phyloP scores from a whole-genome alignment of 2,797 vertebrate genomes.

The Hyperoplus lanceolatus region DNA sequence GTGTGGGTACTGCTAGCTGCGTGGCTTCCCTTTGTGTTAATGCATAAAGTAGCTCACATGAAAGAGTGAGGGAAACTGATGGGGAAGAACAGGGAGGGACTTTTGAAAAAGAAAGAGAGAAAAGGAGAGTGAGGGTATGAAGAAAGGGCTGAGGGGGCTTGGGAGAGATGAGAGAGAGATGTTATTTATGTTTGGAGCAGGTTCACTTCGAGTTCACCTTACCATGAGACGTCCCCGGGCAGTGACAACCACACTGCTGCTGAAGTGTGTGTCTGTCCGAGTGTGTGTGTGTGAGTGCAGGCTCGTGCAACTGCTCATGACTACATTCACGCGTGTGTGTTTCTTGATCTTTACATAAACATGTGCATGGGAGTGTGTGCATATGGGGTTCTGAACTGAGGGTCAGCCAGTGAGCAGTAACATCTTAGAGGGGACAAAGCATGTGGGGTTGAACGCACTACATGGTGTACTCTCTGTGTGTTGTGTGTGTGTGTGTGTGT shows the following conservation, averaged over 20 bases:
- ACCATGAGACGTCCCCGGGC: conserved; percentile 86
- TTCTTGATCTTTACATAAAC: conserved; percentile 60
- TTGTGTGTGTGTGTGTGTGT: conserved; percentile 30
- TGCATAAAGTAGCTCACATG: conserved; percentile 47
- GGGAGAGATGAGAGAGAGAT: conserved; percentile 76
- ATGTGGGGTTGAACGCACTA: conserved; percentile 45
- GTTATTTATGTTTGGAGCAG: conserved; percentile 86
- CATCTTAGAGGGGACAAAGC: conserved; percentile 65
- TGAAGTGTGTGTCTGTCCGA: conserved; percentile 56
- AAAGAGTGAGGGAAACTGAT: conserved; percentile 54
- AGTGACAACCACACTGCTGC: conserved; percentile 73
- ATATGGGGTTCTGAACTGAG: conserved; percentile 60
- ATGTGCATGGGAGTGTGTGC: conserved; percentile 43
- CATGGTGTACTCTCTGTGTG: conserved; percentile 35
- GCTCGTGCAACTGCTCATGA: conserved; percentile 32
- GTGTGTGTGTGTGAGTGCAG: conserved; percentile 33
- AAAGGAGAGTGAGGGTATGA: conserved; percentile 46
- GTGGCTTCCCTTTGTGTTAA: conserved; percentile 47
- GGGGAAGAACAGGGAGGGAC: conserved; percentile 45
- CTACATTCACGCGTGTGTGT: conserved; percentile 34
- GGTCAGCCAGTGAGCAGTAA: conserved; percentile 71
- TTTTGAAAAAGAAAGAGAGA: conserved; percentile 46
- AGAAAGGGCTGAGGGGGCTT: conserved; percentile 56
- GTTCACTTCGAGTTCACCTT: conserved; percentile 90
- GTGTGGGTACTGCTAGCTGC: conserved; percentile 11